Conservation (phyloP, 1,140 invertebrate genomes). For the Prorops nasuta region DNA sequence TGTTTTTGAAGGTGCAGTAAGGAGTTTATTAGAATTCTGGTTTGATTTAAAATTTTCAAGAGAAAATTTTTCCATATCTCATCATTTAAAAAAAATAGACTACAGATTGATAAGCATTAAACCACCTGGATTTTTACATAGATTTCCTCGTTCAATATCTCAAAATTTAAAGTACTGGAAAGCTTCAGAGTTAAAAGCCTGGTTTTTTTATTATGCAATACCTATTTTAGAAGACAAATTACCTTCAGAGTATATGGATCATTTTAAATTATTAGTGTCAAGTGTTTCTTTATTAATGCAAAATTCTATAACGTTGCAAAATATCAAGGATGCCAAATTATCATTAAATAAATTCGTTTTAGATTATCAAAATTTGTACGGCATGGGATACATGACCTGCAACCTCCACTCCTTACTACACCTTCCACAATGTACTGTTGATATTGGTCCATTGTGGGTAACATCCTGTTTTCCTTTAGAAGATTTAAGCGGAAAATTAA, state of each 20-base stretch:
- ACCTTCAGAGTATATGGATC: slow-evolving; percentile 5
- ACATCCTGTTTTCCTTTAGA: slow-evolving; percentile 24
- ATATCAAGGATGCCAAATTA: slow-evolving; percentile 1
- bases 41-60: too few species aligned
- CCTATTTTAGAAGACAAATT: slow-evolving; percentile 2
- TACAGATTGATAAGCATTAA: slow-evolving; percentile 1
- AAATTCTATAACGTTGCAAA: slow-evolving; percentile 12
- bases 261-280: slow-evolving; percentile 1
- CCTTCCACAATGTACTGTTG: slow-evolving; percentile 11
- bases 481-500: too few species aligned
- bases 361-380: slow-evolving; percentile 17
- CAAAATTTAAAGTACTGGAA: slow-evolving; percentile 12
- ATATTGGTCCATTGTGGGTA: slow-evolving; percentile 17
- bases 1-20: slow-evolving; percentile 1
- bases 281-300: slow-evolving; percentile 15
- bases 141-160: slow-evolving; percentile 18
- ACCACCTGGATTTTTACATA: slow-evolving; percentile 17
- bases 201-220: slow-evolving; percentile 4
- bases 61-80: slow-evolving; percentile 6
- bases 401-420: slow-evolving; percentile 21
- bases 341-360: slow-evolving; percentile 13
- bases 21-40: slow-evolving; percentile 4
- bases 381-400: slow-evolving; percentile 9
- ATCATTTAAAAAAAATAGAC: slow-evolving; percentile 9
- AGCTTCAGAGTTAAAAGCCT: slow-evolving; percentile 3